Percentiles rank a stretch among this genome's conserved stretches.
Conservation (phyloP, 1,140 invertebrate species). For the Ceratina japonica region DNA sequence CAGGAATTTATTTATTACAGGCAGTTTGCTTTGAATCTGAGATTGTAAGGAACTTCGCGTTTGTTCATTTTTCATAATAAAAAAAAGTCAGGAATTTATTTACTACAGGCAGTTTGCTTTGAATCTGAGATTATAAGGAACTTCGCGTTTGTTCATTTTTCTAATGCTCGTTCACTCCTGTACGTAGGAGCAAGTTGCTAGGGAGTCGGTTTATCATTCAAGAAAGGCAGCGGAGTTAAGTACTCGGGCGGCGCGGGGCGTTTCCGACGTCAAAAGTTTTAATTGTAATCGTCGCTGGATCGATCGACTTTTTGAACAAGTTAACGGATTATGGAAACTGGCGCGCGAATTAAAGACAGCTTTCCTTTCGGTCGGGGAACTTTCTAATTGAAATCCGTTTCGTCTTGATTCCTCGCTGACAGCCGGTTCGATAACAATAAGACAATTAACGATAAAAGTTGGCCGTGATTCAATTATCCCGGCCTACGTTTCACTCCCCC, state of each 20-base stretch:
- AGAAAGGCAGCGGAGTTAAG: not conserved
- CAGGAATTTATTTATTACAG: too few relatives aligned
- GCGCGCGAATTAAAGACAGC: slow-evolving; percentile 9
- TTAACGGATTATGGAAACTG: not conserved
- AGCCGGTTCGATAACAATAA: not conserved
- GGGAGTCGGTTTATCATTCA: slow-evolving; percentile 7
- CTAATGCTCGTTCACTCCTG: not conserved
- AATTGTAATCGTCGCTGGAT: slow-evolving; percentile 11
- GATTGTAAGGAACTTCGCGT: too few relatives aligned
- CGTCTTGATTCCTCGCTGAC: too few relatives aligned
- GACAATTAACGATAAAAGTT: too few relatives aligned
- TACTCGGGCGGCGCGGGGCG: not conserved
- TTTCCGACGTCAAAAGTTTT: slow-evolving; percentile 3
- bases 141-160: not conserved
- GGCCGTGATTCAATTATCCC: too few relatives aligned
- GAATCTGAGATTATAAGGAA: too few relatives aligned
- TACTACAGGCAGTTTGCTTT: too few relatives aligned
- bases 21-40: too few relatives aligned
- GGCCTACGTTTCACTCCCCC: too few relatives aligned
- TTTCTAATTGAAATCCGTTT: not conserved
- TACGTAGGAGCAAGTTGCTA: not conserved
- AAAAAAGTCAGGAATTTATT: too few relatives aligned
- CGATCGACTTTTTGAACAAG: not conserved
- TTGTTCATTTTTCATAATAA: too few relatives aligned
- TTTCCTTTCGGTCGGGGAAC: not conserved